Percentiles rank a stretch among this genome's conserved stretches.
Conservation (phyloP, 2,888 invertebrate genomes). For the Gastrophysa polygoni region DNA sequence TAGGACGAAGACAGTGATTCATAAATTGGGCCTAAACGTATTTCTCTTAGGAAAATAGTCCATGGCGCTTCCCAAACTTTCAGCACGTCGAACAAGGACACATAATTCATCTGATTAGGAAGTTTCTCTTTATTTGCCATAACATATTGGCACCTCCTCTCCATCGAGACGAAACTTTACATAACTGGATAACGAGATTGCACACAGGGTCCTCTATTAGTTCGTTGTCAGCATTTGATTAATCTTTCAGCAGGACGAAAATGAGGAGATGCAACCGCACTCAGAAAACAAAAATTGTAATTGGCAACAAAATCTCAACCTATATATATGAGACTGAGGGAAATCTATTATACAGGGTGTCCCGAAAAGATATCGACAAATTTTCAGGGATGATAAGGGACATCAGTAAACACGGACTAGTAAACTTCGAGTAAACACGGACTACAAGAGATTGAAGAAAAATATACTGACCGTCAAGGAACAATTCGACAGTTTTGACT, state of each 20-base stretch:
- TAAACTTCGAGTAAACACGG: too few species aligned
- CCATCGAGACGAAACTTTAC: constrained; percentile 7
- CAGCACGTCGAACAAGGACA: background rate
- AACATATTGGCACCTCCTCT: background rate
- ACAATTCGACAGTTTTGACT: too few species aligned
- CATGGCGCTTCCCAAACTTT: background rate
- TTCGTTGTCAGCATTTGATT: constrained; percentile 12
- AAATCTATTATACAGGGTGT: too few species aligned
- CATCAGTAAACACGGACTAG: too few species aligned
- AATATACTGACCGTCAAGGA: too few species aligned
- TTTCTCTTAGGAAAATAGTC: background rate
- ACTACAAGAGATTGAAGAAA: too few species aligned
- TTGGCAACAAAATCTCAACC: background rate
- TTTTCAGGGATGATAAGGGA: too few species aligned
- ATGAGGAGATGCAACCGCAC: background rate
- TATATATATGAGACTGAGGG: too few species aligned
- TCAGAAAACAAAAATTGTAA: background rate
- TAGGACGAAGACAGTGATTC: too few species aligned
- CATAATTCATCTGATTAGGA: background rate
- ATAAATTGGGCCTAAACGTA: too few species aligned
- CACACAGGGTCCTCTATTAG: background rate
- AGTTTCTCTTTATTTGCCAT: background rate
- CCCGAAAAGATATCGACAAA: too few species aligned
- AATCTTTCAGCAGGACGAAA: constrained; percentile 9
- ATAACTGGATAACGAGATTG: constrained; percentile 13